phyloP scores from a whole-genome alignment of 2,888 invertebrate species.

The Busseola fusca region DNA sequence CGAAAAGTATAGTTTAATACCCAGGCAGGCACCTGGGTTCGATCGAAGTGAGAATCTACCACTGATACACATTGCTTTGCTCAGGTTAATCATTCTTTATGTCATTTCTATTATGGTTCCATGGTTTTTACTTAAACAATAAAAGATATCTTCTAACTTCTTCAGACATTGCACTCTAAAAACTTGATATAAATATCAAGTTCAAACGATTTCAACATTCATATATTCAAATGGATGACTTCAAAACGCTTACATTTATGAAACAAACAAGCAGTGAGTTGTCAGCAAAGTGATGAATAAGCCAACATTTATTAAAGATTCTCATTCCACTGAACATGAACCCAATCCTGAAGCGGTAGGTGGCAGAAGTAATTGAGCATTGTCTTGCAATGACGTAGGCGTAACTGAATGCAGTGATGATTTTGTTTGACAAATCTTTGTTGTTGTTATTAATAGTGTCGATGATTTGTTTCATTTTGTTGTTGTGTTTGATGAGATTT shows the following conservation, averaged over 20 bases:
- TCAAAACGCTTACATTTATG: slow-evolving; percentile 28
- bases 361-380: slow-evolving; percentile 82
- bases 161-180: neutral
- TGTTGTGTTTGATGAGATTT: slow-evolving; percentile 46
- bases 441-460: slow-evolving; percentile 64
- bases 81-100: neutral
- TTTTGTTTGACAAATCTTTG: slow-evolving; percentile 70
- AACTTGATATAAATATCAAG: neutral
- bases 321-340: slow-evolving; percentile 58
- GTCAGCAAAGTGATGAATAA: slow-evolving; percentile 65
- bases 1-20: neutral
- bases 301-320: slow-evolving; percentile 67
- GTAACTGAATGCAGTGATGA: slow-evolving; percentile 63
- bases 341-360: slow-evolving; percentile 74
- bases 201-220: slow-evolving; percentile 35
- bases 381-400: slow-evolving; percentile 79
- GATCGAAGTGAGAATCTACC: too few species aligned
- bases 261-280: slow-evolving; percentile 49
- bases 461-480: slow-evolving; percentile 67
- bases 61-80: neutral
- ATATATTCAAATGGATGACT: slow-evolving; percentile 41
- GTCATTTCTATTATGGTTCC: neutral
- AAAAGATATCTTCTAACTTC: neutral
- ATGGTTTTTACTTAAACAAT: neutral
- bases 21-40: neutral